Evolutionary conservation across 2,113 vertebrate genomes (phyloP).

Genomic region (Oreocharis arfaki): DNA sequence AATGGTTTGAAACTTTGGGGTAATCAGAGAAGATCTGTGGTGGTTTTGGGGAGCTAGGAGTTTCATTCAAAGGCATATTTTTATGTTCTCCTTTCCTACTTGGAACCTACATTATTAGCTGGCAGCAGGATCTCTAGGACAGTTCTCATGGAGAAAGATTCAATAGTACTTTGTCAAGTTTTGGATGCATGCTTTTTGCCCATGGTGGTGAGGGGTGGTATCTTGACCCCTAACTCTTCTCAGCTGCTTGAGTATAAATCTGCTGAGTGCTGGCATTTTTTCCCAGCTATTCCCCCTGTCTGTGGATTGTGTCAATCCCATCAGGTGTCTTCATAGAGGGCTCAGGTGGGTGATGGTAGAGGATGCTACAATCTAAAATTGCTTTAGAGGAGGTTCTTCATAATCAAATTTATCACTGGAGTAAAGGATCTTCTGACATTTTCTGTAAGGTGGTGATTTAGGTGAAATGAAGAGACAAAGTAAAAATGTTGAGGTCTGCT

Average conservation of each 20-base stretch:
- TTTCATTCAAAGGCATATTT: background rate
- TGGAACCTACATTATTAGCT: background rate
- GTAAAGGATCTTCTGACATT: background rate
- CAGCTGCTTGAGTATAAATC: background rate
- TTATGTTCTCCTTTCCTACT: background rate
- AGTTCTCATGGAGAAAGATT: background rate
- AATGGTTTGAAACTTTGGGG: background rate
- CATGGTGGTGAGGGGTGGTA: background rate
- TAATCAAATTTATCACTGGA: background rate
- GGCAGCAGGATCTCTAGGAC: background rate
- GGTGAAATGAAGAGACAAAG: background rate
- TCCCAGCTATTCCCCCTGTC: rapidly evolving
- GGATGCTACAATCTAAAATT: background rate
- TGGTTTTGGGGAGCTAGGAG: background rate
- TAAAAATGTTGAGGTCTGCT: background rate
- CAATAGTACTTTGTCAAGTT: background rate
- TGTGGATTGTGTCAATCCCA: background rate
- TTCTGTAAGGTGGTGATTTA: too few species aligned
- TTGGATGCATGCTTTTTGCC: background rate
- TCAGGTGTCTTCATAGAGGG: background rate
- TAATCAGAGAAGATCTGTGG: background rate
- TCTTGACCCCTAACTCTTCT: background rate
- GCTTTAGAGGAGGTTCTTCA: background rate
- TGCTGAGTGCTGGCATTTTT: background rate
- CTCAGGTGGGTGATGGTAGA: background rate